Base-by-base conservation (phyloP, 2,797 vertebrate species). In the Sparus aurata region DNA sequence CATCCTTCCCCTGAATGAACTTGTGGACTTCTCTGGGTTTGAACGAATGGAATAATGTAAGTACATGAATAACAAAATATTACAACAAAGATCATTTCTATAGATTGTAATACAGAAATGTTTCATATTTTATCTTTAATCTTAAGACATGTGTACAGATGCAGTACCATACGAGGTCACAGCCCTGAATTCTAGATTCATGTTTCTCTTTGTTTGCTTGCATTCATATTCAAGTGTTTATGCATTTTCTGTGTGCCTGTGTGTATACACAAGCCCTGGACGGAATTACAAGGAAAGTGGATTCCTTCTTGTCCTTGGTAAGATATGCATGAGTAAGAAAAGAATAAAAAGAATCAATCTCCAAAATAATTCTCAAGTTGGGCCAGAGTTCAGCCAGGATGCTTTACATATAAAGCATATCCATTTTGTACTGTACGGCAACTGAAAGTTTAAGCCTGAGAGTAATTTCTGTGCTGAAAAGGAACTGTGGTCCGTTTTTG, bases 291-390 rank as follows among this genome's bases (percentile, higher is more conserved):
- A 86, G 65, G 54, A 62, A 85, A 93, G 82, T 82, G 62, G 64
- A 84, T 90, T 87, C 63, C 49, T 66, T 13, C 70, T 73, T 61
- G 59, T 78, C 74, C 79, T 80, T 76, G 70, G 63, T 75, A 78
- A 86, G 78, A 85, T 87, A 89, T 89, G 72, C 77, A 85, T 55
- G 57, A 76, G 59, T 63, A 74, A 75, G 38, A 88, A 77, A 72
- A 73, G 62, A 82, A 80, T 58, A 57, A 75, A 75, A 84, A 77
- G 12, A 87, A 92, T 85, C 38, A 50, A 87, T 85, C 58, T 22
- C 18, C 49, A 79, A 77, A 87, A 77, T 85, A 77, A 87, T 66
- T 73, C 83, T 83, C n/a, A 27, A 65, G 78, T 66, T 62, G 22
- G 23, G 23, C 47, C 45, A 17, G 61, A 64, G 69, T 64, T 67